Percentiles rank a stretch among this genome's conserved stretches.
These are phyloP conservation scores for Neosilurus hyrtlii DNA, from an alignment of 2,797 vertebrate species.

Conservation along the genomic window DNA sequence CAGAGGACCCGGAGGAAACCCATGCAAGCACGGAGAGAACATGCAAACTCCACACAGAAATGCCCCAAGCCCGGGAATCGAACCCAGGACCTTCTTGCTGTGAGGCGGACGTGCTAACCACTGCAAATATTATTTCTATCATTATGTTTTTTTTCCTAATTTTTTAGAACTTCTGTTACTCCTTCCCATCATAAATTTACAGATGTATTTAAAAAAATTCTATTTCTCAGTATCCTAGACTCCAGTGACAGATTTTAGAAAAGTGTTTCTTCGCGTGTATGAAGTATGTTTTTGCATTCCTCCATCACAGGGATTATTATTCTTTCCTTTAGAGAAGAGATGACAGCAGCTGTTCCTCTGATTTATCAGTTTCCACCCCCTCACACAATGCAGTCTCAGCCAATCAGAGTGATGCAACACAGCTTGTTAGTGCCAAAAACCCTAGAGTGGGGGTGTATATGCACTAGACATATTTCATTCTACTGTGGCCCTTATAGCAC, in stretches of 20 bases:
- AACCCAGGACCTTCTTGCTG: too few species aligned
- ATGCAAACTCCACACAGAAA: too few species aligned
- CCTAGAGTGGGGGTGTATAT: background rate
- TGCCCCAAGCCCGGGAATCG: too few species aligned
- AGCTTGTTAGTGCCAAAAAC: background rate
- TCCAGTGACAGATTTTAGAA: background rate
- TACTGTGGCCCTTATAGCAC: too few species aligned
- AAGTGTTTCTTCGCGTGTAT: background rate
- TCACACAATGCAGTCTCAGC: background rate
- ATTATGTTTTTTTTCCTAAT: background rate
- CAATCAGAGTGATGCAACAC: slow-evolving; percentile 16
- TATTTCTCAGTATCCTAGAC: background rate
- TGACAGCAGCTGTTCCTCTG: slow-evolving; percentile 11
- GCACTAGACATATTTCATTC: background rate
- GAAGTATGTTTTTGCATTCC: background rate
- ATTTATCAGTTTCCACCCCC: background rate
- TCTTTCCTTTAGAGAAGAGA: background rate
- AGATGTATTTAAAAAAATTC: background rate
- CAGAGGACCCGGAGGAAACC: too few species aligned
- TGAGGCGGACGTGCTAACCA: too few species aligned
- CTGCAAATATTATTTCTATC: background rate
- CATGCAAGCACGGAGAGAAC: too few species aligned
- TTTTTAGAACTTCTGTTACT: background rate
- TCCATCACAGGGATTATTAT: slow-evolving; percentile 5
- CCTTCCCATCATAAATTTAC: background rate